These are phyloP conservation scores for Masnerella sp. DNA, from an alignment of 2,888 invertebrate genomes.

Conservation along the genomic window DNA sequence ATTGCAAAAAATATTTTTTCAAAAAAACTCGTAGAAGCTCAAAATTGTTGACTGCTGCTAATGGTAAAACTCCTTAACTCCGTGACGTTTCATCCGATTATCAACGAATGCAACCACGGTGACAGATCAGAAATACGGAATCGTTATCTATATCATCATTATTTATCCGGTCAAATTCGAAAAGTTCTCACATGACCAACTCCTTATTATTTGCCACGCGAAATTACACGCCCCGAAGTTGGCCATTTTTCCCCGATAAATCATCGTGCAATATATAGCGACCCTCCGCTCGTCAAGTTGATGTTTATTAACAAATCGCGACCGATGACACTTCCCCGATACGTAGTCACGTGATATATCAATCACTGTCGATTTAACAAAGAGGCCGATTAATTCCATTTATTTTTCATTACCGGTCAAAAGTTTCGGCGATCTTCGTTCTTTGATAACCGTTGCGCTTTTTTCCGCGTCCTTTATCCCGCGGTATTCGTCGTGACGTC, in stretches of 20 bases:
- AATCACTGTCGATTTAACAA: conserved; percentile 44
- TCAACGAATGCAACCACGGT: too few species aligned
- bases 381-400: conserved; percentile 44
- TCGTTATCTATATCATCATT: conserved; percentile 21
- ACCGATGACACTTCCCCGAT: conserved; percentile 23
- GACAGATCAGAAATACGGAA: conserved; percentile 19
- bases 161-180: conserved; percentile 8
- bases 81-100: too few species aligned
- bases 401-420: conserved; percentile 39
- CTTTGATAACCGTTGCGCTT: conserved; percentile 34
- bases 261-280: conserved; percentile 14
- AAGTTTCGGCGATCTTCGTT: conserved; percentile 30
- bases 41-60: too few species aligned
- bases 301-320: conserved; percentile 31
- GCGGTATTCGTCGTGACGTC: conserved; percentile 43
- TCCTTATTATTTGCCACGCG: conserved; percentile 11
- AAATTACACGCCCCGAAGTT: conserved; percentile 5
- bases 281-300: background rate
- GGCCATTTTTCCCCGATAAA: conserved; percentile 18
- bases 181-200: conserved; percentile 37
- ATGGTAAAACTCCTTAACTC: too few species aligned
- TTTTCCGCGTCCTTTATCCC: conserved; percentile 21
- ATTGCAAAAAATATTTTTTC: too few species aligned
- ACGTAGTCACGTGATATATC: conserved; percentile 31
- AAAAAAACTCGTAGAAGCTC: too few species aligned